Evolutionary conservation across 2,797 vertebrate species (phyloP), one percentile per base, ranked within the genome.

Genomic region (Sebastes steindachneri): DNA sequence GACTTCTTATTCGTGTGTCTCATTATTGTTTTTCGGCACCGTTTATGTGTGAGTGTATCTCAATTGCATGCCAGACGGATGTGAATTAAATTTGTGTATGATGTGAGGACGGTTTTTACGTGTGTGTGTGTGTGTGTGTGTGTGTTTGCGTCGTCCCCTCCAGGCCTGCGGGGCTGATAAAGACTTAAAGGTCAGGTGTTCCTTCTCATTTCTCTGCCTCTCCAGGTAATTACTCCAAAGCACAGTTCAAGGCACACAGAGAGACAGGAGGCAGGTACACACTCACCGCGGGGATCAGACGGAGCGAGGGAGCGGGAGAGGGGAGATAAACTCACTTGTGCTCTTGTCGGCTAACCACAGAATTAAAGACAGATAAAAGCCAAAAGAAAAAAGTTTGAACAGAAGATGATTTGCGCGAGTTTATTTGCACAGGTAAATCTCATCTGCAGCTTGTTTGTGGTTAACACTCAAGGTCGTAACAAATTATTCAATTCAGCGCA

Each of bases 121-220:
- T 7, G 41, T 45, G 26, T 78, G 76, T 72, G 15, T 7, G 41
- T 45, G 41, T 45, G 26, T 78, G 76, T 71, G 57, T 53, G 54
- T 68, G 79, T 45, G 77, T 75, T n/a, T 74, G 76, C 59, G 58
- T 83, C 25, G 19, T 73, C 63, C 68, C 85, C 73, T 73, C 19
- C 74, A 70, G 84, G 76, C 58, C 77, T 25, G 62, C 58, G 12
- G 82, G 86, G 83, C 67, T 85, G 90, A 93, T 87, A 88, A 88
- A 89, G 88, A 91, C 80, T 84, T 85, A 93, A 92, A 94, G 93
- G 90, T 92, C 93, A 93, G 89, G 85, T 86, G 84, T 86, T 87
- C 82, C 85, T 74, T 89, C 88, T 88, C 80, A 85, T 88, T 85
- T 81, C 86, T 88, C 77, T 79, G 78, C 33, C 82, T 91, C 91